Conservation (phyloP, 2,888 invertebrate genomes). For the Spodoptera exigua region DNA sequence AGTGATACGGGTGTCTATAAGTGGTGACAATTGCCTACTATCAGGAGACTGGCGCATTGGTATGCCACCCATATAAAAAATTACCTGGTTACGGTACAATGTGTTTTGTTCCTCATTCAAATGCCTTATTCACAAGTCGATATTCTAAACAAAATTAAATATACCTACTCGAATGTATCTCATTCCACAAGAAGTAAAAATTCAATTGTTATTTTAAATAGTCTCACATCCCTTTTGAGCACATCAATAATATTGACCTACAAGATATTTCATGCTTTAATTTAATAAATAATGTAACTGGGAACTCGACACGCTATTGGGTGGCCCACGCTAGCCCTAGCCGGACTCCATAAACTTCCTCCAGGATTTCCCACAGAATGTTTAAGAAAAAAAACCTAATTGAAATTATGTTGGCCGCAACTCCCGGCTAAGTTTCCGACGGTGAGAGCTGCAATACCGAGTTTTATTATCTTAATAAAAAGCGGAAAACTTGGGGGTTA, state of each 20-base stretch:
- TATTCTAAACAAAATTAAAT: no score
- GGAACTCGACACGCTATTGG: slow-evolving; percentile 13
- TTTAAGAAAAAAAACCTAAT: slow-evolving; percentile 61
- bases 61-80: no score
- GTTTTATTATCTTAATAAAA: slow-evolving; percentile 76
- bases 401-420: slow-evolving; percentile 70
- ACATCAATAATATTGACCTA: slow-evolving; percentile 16
- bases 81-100: no score
- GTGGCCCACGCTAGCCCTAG: slow-evolving; percentile 10
- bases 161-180: background rate
- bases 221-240: no score
- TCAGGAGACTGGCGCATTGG: no score
- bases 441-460: slow-evolving; percentile 63
- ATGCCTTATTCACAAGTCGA: no score
- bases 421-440: slow-evolving; percentile 61
- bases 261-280: slow-evolving; percentile 2
- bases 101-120: no score
- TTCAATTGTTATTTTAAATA: slow-evolving; percentile 20
- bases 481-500: slow-evolving; percentile 60
- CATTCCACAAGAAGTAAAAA: background rate
- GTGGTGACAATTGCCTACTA: no score
- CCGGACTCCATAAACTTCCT: slow-evolving; percentile 43
- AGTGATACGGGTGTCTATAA: no score
- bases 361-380: slow-evolving; percentile 42
- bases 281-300: slow-evolving; percentile 12